Conservation (phyloP, 2,888 invertebrate genomes). For the Chloroclysta siterata region DNA sequence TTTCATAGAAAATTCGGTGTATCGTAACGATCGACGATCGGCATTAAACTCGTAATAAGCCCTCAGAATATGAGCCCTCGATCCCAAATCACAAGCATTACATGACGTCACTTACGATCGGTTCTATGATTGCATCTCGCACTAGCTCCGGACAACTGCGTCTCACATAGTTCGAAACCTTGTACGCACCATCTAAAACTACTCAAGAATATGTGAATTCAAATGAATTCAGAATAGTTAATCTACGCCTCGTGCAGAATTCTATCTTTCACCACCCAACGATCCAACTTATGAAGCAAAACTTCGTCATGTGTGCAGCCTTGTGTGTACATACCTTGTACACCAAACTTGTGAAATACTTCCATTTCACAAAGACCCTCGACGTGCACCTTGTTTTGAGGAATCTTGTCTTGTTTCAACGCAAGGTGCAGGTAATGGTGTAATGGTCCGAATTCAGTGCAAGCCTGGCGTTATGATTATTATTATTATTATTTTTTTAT, state of each 20-base stretch:
- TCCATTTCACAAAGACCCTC: slow-evolving; percentile 4
- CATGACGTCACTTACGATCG: too few species aligned
- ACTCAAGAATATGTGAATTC: too few species aligned
- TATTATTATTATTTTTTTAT: too few species aligned
- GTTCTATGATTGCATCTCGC: too few species aligned
- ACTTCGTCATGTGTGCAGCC: neutral
- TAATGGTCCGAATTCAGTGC: slow-evolving; percentile 10
- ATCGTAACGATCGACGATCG: too few species aligned
- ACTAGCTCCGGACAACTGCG: too few species aligned
- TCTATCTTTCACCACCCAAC: neutral
- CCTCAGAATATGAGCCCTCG: too few species aligned
- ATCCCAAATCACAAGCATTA: too few species aligned
- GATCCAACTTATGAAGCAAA: neutral
- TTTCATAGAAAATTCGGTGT: too few species aligned
- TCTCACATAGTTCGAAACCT: too few species aligned
- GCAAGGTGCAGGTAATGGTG: slow-evolving; percentile 3
- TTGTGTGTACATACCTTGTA: neutral
- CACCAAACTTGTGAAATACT: slow-evolving; percentile 4
- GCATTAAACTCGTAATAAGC: too few species aligned
- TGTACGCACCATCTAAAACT: too few species aligned
- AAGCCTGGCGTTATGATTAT: slow-evolving; percentile 3
- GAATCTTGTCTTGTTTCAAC: neutral
- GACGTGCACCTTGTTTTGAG: neutral
- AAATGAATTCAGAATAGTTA: neutral
- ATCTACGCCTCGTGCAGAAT: neutral